Percentiles rank a stretch among this genome's conserved stretches.
Conservation (phyloP, 1,140 invertebrate species). For the Acromyrmex charruanus region DNA sequence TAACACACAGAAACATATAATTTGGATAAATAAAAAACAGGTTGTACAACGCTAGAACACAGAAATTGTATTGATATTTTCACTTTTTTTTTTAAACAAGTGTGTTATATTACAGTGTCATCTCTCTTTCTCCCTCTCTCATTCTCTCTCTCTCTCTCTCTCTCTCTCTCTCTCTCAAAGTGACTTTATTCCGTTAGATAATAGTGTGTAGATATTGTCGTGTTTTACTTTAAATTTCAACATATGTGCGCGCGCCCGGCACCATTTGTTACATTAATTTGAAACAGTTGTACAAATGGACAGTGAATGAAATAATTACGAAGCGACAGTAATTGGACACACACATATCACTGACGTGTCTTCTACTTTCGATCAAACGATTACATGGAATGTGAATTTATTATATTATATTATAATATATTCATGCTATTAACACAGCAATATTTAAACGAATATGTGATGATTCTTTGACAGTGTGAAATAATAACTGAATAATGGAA, state of each 20-base stretch:
- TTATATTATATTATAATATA: not conserved
- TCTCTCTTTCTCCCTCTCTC: slow-evolving; percentile 40
- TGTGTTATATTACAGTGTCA: slow-evolving; percentile 53
- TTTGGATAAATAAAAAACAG: slow-evolving; percentile 54
- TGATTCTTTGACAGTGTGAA: not conserved
- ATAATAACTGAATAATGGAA: slow-evolving; percentile 5
- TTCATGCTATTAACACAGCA: slow-evolving; percentile 6
- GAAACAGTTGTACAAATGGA: slow-evolving; percentile 39
- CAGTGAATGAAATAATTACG: slow-evolving; percentile 52
- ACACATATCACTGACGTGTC: slow-evolving; percentile 28
- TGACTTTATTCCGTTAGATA: slow-evolving; percentile 42
- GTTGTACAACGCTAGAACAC: slow-evolving; percentile 29
- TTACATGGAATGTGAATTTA: slow-evolving; percentile 26
- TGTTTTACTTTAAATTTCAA: slow-evolving; percentile 52
- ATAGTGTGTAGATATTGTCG: slow-evolving; percentile 56
- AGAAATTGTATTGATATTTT: slow-evolving; percentile 31
- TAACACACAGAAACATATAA: slow-evolving; percentile 59
- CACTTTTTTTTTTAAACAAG: slow-evolving; percentile 33
- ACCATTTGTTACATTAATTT: slow-evolving; percentile 42
- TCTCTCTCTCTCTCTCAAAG: not conserved
- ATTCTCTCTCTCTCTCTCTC: not conserved
- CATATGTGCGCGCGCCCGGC: slow-evolving; percentile 11
- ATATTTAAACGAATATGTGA: not conserved
- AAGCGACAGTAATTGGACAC: slow-evolving; percentile 31
- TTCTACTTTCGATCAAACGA: slow-evolving; percentile 22